Conservation (phyloP, 2,113 vertebrate genomes). For the Hippoglossus stenolepis region DNA sequence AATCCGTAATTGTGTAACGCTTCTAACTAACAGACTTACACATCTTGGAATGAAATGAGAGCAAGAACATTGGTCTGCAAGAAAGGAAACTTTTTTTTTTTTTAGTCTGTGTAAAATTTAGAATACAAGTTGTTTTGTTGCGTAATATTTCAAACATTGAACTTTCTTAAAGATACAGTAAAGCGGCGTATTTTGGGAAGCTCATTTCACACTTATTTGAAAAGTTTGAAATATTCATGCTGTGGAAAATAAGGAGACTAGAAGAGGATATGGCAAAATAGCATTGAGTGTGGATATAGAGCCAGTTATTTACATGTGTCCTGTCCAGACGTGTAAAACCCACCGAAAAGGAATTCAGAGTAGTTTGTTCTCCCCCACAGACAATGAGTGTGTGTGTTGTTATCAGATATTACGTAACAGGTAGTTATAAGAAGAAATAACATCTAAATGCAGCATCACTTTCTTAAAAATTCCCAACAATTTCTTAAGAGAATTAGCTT, state of each 20-base stretch:
- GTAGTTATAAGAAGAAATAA: background rate
- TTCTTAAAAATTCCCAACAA: constrained; percentile 14
- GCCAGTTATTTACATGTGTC: constrained; percentile 25
- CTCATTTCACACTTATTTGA: too few species aligned
- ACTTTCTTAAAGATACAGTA: background rate
- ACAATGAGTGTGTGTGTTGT: background rate
- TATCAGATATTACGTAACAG: constrained; percentile 6
- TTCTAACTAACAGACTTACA: too few species aligned
- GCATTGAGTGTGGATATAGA: background rate
- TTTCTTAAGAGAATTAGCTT: constrained; percentile 19
- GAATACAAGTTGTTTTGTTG: too few species aligned
- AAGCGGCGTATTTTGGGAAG: constrained; percentile 13
- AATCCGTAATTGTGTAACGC: too few species aligned
- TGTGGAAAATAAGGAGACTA: constrained; percentile 39
- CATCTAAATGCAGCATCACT: background rate
- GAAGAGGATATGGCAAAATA: constrained; percentile 3
- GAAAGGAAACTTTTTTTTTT: too few species aligned
- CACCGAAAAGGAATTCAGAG: constrained; percentile 31
- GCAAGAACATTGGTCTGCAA: too few species aligned
- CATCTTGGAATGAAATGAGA: too few species aligned
- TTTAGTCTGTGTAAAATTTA: too few species aligned
- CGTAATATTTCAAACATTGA: background rate
- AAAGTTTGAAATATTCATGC: constrained; percentile 19
- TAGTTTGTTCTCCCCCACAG: background rate
- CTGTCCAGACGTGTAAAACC: constrained; percentile 44